Evolutionary conservation across 1,140 invertebrate species (phyloP).

Genomic region (Macrocentrus cingulum): DNA sequence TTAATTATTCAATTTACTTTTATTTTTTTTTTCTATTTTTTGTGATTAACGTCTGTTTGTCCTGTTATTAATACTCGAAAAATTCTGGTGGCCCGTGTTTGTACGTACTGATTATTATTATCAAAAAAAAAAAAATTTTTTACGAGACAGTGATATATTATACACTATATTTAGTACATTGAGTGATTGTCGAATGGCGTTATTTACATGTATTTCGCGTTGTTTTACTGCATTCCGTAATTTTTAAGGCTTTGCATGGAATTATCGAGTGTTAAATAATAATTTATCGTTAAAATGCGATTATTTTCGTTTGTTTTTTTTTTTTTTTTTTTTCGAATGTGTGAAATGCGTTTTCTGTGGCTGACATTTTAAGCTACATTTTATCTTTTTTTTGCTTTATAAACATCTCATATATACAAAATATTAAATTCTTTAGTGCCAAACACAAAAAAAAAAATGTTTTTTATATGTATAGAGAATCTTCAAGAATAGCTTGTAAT

Average conservation of each 20-base stretch:
- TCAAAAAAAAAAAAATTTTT: constrained; percentile 16
- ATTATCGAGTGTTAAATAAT: constrained; percentile 5
- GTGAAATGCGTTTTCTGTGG: constrained; percentile 27
- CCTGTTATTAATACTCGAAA: background rate
- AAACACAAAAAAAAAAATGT: constrained; percentile 31
- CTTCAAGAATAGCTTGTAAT: background rate
- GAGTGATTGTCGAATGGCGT: background rate
- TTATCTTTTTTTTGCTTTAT: constrained; percentile 23
- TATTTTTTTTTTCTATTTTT: constrained; percentile 1
- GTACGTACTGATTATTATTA: constrained; percentile 1
- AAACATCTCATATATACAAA: constrained; percentile 18
- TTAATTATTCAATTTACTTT: background rate
- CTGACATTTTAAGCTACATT: constrained; percentile 19
- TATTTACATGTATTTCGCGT: constrained; percentile 19
- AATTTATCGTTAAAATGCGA: no score
- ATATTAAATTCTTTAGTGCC: constrained; percentile 47
- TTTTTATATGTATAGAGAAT: background rate
- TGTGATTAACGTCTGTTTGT: background rate
- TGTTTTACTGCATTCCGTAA: constrained; percentile 39
- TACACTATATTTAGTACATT: constrained; percentile 4
- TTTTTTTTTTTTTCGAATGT: constrained; percentile 23
- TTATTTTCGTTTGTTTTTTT: no score
- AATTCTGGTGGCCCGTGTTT: constrained; percentile 3
- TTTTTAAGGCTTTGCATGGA: constrained; percentile 29
- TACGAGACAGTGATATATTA: constrained; percentile 3